These are phyloP conservation scores for Merodon equestris DNA, from an alignment of 2,888 invertebrate species.

Conservation along the genomic window DNA sequence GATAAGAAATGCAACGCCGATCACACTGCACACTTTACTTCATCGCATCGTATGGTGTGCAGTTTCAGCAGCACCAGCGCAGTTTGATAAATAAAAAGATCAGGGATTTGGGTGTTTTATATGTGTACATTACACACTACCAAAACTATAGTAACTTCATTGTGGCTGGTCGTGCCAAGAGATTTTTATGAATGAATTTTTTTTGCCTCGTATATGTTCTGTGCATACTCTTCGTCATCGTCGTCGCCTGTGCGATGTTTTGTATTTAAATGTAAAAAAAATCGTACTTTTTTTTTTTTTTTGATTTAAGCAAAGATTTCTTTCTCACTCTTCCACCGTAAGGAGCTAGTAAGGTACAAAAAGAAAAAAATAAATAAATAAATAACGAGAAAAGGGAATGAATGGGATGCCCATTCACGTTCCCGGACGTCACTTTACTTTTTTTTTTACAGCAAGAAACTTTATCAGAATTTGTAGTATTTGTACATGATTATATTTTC, in stretches of 20 bases:
- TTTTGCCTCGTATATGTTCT: slow-evolving; percentile 35
- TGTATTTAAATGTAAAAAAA: slow-evolving; percentile 26
- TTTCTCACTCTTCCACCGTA: slow-evolving; percentile 48
- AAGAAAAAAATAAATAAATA: slow-evolving; percentile 20
- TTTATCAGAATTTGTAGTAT: slow-evolving; percentile 49
- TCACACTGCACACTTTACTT: slow-evolving; percentile 16
- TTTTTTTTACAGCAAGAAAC: slow-evolving; percentile 44
- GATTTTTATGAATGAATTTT: slow-evolving; percentile 67
- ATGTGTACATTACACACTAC: slow-evolving; percentile 39
- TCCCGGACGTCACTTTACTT: slow-evolving; percentile 42
- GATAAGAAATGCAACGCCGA: slow-evolving; percentile 37
- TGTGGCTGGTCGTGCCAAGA: slow-evolving; percentile 33
- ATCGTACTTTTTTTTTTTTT: slow-evolving; percentile 32
- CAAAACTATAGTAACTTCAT: slow-evolving; percentile 46
- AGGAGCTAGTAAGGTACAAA: slow-evolving; percentile 33
- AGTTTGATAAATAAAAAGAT: slow-evolving; percentile 20
- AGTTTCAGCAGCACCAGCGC: slow-evolving; percentile 17
- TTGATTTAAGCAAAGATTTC: slow-evolving; percentile 55
- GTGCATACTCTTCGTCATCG: slow-evolving; percentile 26
- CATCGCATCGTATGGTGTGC: background rate
- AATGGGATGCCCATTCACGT: slow-evolving; percentile 56
- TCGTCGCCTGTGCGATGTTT: slow-evolving; percentile 34
- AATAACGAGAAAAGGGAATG: slow-evolving; percentile 1
- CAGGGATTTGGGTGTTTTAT: slow-evolving; percentile 48
- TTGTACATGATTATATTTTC: slow-evolving; percentile 37